Percentiles rank a stretch among this genome's conserved stretches.
phyloP scores from a whole-genome alignment of 2,888 invertebrate species.

The Cremastinae sp. region DNA sequence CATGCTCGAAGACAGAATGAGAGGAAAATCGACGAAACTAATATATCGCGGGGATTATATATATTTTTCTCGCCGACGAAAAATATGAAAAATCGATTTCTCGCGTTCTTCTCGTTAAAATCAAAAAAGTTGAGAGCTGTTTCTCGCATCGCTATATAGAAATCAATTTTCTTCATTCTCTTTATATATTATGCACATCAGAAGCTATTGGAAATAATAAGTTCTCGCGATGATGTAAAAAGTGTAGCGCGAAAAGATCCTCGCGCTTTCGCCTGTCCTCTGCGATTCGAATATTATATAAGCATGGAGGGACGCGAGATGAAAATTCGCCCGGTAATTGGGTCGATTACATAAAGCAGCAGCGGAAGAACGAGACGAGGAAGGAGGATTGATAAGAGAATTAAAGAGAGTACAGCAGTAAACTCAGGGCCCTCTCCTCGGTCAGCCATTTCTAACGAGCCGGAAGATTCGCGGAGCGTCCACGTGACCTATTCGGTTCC shows the following conservation, averaged over 20 bases:
- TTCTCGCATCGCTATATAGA: too few species aligned
- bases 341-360: constrained; percentile 44
- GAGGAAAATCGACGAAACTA: not conserved
- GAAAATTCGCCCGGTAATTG: constrained; percentile 38
- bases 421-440: constrained; percentile 46
- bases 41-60: too few species aligned
- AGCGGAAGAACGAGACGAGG: constrained; percentile 30
- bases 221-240: not conserved
- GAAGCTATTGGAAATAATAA: not conserved
- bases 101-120: too few species aligned
- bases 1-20: not conserved
- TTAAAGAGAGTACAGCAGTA: constrained; percentile 44
- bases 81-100: too few species aligned
- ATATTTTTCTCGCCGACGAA: too few species aligned
- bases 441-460: constrained; percentile 58
- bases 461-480: constrained; percentile 44
- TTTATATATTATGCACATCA: not conserved
- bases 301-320: not conserved
- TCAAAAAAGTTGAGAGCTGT: too few species aligned
- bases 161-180: too few species aligned
- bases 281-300: too few species aligned
- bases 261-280: constrained; percentile 7
- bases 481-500: constrained; percentile 60
- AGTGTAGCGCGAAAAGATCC: constrained; percentile 5
- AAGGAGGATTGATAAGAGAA: constrained; percentile 18